Evolutionary conservation across 2,888 invertebrate species (phyloP).

Genomic region (Clusia tigrina): DNA sequence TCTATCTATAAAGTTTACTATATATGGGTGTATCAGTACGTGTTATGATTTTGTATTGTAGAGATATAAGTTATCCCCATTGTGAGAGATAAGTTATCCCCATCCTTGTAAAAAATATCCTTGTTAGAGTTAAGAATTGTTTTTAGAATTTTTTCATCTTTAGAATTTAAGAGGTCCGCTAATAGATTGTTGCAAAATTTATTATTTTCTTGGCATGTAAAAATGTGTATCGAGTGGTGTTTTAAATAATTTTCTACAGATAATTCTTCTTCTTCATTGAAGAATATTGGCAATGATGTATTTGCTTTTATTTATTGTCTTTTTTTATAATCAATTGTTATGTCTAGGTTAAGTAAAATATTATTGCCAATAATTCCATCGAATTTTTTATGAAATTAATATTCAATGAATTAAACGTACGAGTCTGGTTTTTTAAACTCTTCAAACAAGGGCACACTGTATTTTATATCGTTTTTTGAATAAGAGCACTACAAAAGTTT

Average conservation of each 20-base stretch:
- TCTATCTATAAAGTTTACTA: slow-evolving; percentile 26
- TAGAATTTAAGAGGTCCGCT: neutral
- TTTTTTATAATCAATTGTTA: neutral
- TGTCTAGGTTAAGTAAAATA: neutral
- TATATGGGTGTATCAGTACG: slow-evolving; percentile 24
- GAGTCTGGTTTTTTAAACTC: neutral
- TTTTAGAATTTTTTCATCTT: neutral
- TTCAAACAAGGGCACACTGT: slow-evolving; percentile 17
- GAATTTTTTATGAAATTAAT: neutral
- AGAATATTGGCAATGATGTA: slow-evolving; percentile 9
- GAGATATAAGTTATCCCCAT: no score
- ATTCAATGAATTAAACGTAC: neutral
- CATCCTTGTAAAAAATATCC: slow-evolving; percentile 16
- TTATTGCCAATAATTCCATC: slow-evolving; percentile 7
- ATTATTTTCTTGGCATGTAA: neutral
- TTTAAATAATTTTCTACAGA: neutral
- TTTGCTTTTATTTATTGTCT: neutral
- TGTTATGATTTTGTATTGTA: slow-evolving; percentile 20
- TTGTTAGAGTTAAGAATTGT: neutral
- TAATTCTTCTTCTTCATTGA: neutral
- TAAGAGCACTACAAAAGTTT: no score
- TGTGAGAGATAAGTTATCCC: slow-evolving; percentile 6
- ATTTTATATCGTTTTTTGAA: no score
- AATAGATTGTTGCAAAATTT: neutral
- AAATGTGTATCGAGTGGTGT: neutral